Evolutionary conservation across 2,797 vertebrate species (phyloP), one percentile per base, ranked within the genome.

Genomic region (Gallinago stenura): DNA sequence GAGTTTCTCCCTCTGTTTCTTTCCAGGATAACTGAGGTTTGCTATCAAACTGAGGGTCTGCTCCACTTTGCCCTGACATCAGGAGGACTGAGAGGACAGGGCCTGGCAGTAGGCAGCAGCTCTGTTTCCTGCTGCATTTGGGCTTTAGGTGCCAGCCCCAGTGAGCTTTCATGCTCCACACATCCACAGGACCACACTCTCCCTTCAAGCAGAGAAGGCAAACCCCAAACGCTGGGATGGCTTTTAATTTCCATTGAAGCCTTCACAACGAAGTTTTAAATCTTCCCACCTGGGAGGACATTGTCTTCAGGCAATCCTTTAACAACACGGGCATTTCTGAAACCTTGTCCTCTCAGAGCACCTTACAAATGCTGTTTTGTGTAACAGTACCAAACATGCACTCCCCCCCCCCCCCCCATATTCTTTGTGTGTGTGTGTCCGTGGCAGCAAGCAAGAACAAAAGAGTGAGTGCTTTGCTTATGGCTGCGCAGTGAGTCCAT

Each of bases 141-240:
- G 33, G 26, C 25, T 79, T 56, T 56, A 4, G 3, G 35, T 9
- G 17, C 17, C 71, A 58, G 19, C 4, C 35, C 16, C 30, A 8
- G 30, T 1, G 3, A 7, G 10, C 33, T 77, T 70, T n/a, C 41
- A 31, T 26, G 31, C 31, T 41, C 10, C 8, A 31, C 30, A 22
- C 0, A 0, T 28, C 82, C 0, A 0, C 30, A 37, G 41, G 45
- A 61, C 50, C 3, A 18, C 37, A 15, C 21, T 60, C 77, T 37
- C 25, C 19, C 13, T 33, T 71, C 33, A 64, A 62, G 53, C 45
- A 53, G 43, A 61, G 24, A 6, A 17, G 4, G 7, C 3, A 5
- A 91, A 24, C 13, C 18, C 45, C 69, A 75, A 90, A 54, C 12
- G 30, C 60, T 87, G 46, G 41, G 15, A 39, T 3, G 2, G 19